Evolutionary conservation across 2,797 vertebrate species (phyloP).

Genomic region (Hoplostethus mediterraneus): DNA sequence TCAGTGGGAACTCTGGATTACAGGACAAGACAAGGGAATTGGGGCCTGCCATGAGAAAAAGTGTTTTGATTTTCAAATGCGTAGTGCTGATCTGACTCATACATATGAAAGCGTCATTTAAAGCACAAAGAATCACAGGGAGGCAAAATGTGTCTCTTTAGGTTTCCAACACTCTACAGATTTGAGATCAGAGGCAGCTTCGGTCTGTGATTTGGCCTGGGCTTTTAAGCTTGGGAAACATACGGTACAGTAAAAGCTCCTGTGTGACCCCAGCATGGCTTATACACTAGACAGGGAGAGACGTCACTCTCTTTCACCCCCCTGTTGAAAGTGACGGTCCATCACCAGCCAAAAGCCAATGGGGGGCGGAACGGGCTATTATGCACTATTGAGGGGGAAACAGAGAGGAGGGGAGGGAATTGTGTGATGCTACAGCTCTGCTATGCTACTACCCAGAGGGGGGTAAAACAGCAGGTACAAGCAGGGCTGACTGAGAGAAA

Average conservation of each 20-base stretch:
- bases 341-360: constrained; percentile 74
- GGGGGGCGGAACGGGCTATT: constrained; percentile 62
- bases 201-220: constrained; percentile 58
- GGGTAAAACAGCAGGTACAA: constrained; percentile 20
- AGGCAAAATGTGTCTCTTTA: constrained; percentile 60
- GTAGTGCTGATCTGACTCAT: constrained; percentile 77
- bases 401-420: constrained; percentile 37
- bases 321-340: constrained; percentile 70
- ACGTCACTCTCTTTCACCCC: constrained; percentile 51
- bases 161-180: constrained; percentile 70
- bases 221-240: constrained; percentile 71
- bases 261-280: constrained; percentile 77
- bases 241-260: constrained; percentile 58
- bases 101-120: constrained; percentile 79
- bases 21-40: constrained; percentile 63
- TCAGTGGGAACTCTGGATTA: constrained; percentile 56
- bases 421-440: constrained; percentile 30
- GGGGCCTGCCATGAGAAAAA: constrained; percentile 58
- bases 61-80: constrained; percentile 80
- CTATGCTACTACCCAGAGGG: constrained; percentile 36
- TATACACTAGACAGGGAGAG: constrained; percentile 69
- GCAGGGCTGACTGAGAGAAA: neutral
- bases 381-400: constrained; percentile 56
- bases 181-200: constrained; percentile 75
- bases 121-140: constrained; percentile 67